Conservation (phyloP, 2,888 invertebrate genomes). For the Gymnocheta viridis region DNA sequence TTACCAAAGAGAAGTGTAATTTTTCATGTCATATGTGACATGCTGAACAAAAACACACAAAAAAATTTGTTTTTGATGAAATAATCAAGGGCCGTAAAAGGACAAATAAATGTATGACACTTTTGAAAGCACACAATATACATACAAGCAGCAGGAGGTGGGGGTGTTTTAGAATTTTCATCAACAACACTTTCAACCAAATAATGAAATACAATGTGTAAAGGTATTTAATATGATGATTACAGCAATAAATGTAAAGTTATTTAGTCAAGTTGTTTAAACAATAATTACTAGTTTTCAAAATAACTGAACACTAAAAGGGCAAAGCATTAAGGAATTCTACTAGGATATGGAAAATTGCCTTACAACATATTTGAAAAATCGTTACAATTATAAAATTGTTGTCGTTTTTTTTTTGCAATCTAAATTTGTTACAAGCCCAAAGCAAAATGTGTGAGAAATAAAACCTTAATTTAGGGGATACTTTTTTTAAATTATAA, state of each 20-base stretch:
- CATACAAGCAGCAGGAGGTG: conserved; percentile 47
- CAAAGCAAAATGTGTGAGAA: conserved; percentile 48
- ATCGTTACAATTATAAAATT: conserved; percentile 52
- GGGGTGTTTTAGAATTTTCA: conserved; percentile 53
- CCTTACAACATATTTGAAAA: conserved; percentile 40
- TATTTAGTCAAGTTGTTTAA: conserved; percentile 47
- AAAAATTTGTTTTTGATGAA: conserved; percentile 60
- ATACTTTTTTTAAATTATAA: conserved; percentile 41
- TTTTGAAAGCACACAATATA: conserved; percentile 26
- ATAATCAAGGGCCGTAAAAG: conserved; percentile 58
- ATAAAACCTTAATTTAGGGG: conserved; percentile 39
- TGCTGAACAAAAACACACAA: conserved; percentile 27
- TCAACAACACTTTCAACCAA: conserved; percentile 41
- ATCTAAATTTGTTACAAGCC: conserved; percentile 15
- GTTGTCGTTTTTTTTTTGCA: conserved; percentile 39
- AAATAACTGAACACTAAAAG: not conserved
- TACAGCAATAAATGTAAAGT: conserved; percentile 49
- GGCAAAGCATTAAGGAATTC: conserved; percentile 60
- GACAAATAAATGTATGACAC: conserved; percentile 56
- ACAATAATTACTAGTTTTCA: conserved; percentile 43
- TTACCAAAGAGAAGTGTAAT: conserved; percentile 26
- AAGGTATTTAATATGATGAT: conserved; percentile 61
- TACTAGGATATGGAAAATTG: conserved; percentile 55
- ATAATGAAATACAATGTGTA: conserved; percentile 54
- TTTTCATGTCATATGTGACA: conserved; percentile 65